phyloP scores from a whole-genome alignment of 2,113 vertebrate genomes.

The Gymnorhina tibicen region DNA sequence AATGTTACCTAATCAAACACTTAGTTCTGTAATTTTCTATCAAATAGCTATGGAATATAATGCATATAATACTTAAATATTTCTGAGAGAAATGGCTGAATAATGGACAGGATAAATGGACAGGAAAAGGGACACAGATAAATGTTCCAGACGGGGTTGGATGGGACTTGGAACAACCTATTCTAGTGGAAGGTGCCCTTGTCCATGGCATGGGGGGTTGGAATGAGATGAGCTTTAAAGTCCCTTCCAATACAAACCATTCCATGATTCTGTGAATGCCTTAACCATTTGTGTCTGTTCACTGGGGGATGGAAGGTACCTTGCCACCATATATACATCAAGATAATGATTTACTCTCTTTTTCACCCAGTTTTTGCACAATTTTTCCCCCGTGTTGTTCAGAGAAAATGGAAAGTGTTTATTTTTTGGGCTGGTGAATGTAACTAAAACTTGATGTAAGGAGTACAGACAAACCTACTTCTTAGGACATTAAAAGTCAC shows the following conservation, averaged over 20 bases:
- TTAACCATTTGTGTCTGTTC: not conserved
- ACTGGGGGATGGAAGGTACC: fast-evolving
- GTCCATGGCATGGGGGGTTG: not conserved
- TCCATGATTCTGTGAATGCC: not conserved
- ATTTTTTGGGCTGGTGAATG: not conserved
- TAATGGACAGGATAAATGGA: not conserved
- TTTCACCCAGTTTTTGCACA: not conserved
- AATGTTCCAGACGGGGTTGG: not conserved
- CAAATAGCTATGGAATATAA: not conserved
- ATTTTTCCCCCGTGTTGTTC: fast-evolving
- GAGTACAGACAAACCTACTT: not conserved
- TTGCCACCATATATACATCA: not conserved
- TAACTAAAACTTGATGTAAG: not conserved
- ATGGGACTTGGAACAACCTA: not conserved
- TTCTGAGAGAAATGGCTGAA: not conserved
- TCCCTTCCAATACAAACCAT: not conserved
- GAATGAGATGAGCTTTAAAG: not conserved
- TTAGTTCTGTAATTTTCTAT: not conserved
- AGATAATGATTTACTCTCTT: not conserved
- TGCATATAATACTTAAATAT: not conserved
- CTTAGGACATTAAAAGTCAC: not conserved
- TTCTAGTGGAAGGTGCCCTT: not conserved
- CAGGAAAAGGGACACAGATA: not conserved
- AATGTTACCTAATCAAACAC: not conserved
- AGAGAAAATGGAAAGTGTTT: not conserved